Evolutionary conservation across 35 echinoderm and acorn worm species (phyloP), one percentile per base, ranked within the genome.

Genomic region (Acanthaster planci): DNA sequence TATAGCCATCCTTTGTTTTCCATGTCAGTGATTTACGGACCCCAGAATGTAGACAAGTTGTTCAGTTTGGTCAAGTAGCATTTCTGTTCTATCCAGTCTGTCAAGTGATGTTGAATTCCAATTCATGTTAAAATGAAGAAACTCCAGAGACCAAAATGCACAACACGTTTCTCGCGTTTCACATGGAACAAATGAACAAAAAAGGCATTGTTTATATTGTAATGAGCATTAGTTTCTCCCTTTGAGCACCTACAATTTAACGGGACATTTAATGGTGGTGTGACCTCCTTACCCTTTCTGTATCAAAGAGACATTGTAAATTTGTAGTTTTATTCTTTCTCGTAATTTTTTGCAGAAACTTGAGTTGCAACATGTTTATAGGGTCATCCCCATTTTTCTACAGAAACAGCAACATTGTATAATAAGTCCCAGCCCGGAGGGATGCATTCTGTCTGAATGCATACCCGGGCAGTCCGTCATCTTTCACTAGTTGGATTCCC

Each of bases 281-380:
- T 10, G 8, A 31, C 64, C 30, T 72, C 23, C 18, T 8, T 14
- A n/a, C n/a, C 64, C 64, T 26, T 72, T 72, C 64, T 72, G 64
- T 72, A 72, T 29, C 26, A 72, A 72, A 72, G 23, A 21, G 34
- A 34, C 64, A 29, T 72, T 72, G 64, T 72, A 72, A 72, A 72
- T 72, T 72, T 72, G 64, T 72, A 72, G 64, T 72, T 72, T 72
- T 31, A 31, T 72, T 31, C 34, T 72, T 72, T 72, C 64, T 72
- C 23, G 18, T 72, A 72, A 29, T 72, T 29, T 68, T 29, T 29
- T 29, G 19, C 64, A 21, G 64, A 30, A 72, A 72, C 23, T 72
- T 31, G 26, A 29, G 30, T 72, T 31, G 64, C 30, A 12, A 47
- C 42, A 47, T 72, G 64, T 72, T 72, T 26, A 72, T 26, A 72